phyloP scores from a whole-genome alignment of 2,888 invertebrate species.

The Augiades crinisus region DNA sequence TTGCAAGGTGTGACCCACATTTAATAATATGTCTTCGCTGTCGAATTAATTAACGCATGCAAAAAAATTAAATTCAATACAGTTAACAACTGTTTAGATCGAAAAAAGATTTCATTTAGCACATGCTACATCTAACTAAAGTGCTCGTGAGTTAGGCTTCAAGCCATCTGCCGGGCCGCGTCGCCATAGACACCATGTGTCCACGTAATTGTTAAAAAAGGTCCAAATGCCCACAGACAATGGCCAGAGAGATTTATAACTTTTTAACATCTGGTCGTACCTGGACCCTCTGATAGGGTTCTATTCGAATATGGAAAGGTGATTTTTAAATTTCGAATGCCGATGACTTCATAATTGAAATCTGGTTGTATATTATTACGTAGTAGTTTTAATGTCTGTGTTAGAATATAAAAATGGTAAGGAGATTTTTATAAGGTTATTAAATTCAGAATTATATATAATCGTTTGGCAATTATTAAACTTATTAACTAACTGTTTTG shows the following conservation, averaged over 20 bases:
- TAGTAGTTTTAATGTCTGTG: background rate
- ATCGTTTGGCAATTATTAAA: too few species aligned
- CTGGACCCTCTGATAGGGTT: constrained; percentile 48
- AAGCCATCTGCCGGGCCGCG: constrained; percentile 45
- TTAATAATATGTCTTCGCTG: background rate
- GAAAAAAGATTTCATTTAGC: constrained; percentile 23
- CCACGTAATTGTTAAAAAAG: constrained; percentile 60
- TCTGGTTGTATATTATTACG: background rate
- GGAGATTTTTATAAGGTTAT: too few species aligned
- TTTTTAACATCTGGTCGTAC: constrained; percentile 59
- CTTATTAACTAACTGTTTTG: too few species aligned
- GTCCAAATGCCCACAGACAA: constrained; percentile 58
- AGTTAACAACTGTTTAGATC: constrained; percentile 7
- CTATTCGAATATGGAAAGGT: constrained; percentile 28
- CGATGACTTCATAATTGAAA: background rate
- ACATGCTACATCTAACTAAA: constrained; percentile 22
- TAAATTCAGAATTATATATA: too few species aligned
- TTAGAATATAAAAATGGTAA: too few species aligned
- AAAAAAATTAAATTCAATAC: background rate
- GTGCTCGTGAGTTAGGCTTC: constrained; percentile 24
- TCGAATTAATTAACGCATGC: too few species aligned
- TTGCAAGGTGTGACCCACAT: too few species aligned
- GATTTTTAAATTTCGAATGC: constrained; percentile 26
- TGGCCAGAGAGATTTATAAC: constrained; percentile 56
- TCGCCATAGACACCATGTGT: constrained; percentile 54